phyloP scores from a whole-genome alignment of 1,140 invertebrate species.

The Littorina saxatilis region DNA sequence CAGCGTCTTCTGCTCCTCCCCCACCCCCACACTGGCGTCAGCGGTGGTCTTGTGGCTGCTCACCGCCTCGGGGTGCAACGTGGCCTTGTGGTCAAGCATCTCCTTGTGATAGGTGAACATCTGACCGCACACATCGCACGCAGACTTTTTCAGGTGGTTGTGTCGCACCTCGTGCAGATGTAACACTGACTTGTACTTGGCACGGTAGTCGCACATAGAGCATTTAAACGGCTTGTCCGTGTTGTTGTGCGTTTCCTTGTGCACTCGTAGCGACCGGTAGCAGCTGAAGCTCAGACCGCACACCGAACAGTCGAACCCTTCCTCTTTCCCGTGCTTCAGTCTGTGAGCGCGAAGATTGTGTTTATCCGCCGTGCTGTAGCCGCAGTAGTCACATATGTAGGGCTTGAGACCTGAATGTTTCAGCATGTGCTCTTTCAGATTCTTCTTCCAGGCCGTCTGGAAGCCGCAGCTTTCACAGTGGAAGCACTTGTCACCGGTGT shows the following conservation, averaged over 20 bases:
- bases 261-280: conserved; percentile 19
- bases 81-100: conserved; percentile 44
- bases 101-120: conserved; percentile 39
- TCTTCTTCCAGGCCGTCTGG: conserved; percentile 52
- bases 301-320: conserved; percentile 45
- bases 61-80: conserved; percentile 37
- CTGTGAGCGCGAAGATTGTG: conserved; percentile 47
- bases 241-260: conserved; percentile 39
- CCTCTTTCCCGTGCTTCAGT: conserved; percentile 47
- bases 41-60: background rate
- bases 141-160: conserved; percentile 40
- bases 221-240: conserved; percentile 35
- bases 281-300: conserved; percentile 32
- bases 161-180: conserved; percentile 35
- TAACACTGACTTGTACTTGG: conserved; percentile 41
- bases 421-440: conserved; percentile 58
- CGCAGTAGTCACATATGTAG: conserved; percentile 58
- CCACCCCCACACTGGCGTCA: conserved; percentile 25
- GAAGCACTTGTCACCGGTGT: conserved; percentile 50
- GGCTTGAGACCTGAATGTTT: conserved; percentile 62
- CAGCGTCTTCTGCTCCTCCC: conserved; percentile 23
- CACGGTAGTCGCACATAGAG: conserved; percentile 30
- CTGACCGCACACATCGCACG: conserved; percentile 7
- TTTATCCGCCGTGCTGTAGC: conserved; percentile 48
- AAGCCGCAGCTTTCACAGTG: conserved; percentile 48